Conservation (phyloP, 2,888 invertebrate genomes). For the Rotaria socialis region DNA sequence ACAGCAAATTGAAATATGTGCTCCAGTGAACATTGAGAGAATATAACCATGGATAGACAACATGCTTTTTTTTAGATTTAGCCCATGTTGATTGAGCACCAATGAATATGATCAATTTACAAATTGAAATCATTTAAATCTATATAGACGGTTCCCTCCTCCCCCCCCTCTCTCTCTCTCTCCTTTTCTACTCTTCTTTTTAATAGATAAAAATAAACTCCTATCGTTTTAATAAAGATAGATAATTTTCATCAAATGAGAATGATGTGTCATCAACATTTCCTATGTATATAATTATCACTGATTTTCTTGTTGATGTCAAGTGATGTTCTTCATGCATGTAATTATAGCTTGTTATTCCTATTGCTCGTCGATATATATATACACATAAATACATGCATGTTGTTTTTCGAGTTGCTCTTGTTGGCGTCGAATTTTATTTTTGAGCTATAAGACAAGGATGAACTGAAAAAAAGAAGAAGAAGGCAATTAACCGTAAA, state of each 20-base stretch:
- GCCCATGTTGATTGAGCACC: background rate
- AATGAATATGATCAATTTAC: background rate
- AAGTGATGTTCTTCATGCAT: conserved; percentile 18
- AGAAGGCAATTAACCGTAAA: background rate
- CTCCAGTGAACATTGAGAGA: conserved; percentile 11
- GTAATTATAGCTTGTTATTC: conserved; percentile 32
- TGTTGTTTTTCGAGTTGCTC: conserved; percentile 13
- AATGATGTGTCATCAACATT: conserved; percentile 19
- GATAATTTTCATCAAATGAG: background rate
- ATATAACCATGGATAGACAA: background rate
- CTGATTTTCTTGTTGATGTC: conserved; percentile 29
- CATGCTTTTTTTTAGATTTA: background rate
- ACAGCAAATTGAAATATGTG: conserved; percentile 13
- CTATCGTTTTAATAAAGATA: background rate
- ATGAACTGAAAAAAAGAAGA: background rate
- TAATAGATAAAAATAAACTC: background rate
- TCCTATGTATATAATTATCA: conserved; percentile 16
- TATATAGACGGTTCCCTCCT: background rate
- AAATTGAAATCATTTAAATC: background rate
- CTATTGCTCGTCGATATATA: background rate
- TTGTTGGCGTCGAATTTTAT: conserved; percentile 15
- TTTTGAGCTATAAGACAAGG: background rate
- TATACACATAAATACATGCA: background rate
- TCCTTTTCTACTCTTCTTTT: no score
- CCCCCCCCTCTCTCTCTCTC: background rate